Conservation (phyloP, 2,888 invertebrate species). For the Spodoptera picta region DNA sequence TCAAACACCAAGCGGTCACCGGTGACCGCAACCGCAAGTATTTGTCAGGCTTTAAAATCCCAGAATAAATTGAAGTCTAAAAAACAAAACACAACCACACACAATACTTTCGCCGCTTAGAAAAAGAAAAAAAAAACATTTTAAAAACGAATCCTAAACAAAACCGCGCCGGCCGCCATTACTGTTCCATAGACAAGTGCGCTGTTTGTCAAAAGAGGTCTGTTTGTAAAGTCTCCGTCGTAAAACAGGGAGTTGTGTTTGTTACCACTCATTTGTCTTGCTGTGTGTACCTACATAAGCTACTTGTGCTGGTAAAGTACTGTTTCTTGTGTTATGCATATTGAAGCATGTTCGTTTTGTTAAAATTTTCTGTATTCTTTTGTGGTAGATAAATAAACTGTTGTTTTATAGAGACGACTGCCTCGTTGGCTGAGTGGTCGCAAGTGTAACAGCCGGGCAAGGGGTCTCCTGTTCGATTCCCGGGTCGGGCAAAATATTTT, state of each 20-base stretch:
- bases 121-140: conserved; percentile 39
- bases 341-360: conserved; percentile 14
- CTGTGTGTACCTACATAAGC: conserved; percentile 43
- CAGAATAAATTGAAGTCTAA: not conserved
- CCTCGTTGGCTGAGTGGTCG: no score
- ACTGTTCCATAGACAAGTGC: conserved; percentile 48
- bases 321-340: conserved; percentile 17
- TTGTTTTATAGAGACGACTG: no score
- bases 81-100: conserved; percentile 1
- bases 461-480: no score
- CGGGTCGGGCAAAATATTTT: no score
- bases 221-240: conserved; percentile 55
- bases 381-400: not conserved
- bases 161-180: conserved; percentile 36
- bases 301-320: not conserved
- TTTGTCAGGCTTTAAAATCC: no score
- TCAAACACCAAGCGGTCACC: no score
- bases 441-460: no score
- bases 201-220: conserved; percentile 60
- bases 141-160: conserved; percentile 32
- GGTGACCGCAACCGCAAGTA: no score
- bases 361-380: not conserved
- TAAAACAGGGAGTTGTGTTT: conserved; percentile 57
- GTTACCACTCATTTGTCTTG: conserved; percentile 61
- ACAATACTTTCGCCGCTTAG: conserved; percentile 12